Evolutionary conservation across 30 jellyfish, hydroid and myxozoan genomes (phyloP), one percentile per base, ranked within the genome.

Genomic region (Hydractinia symbiolongicarpus): DNA sequence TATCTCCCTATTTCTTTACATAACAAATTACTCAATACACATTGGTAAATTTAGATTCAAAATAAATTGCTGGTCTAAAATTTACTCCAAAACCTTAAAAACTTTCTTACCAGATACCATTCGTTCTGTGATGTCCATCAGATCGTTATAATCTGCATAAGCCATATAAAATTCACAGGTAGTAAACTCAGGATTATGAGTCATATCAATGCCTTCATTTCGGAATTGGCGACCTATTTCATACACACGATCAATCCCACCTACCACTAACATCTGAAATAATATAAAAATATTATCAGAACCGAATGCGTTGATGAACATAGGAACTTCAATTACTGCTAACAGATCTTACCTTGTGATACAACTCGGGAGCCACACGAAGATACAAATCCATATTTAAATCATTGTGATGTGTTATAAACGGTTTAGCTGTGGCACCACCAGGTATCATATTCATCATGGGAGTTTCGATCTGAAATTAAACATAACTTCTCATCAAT

Each of bases 341-440:
- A 64, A 64, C 0, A 13, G 6, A 0, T 44, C 74, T 58, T 72
- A 84, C 96, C 95, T 94, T 94, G n/a, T 83, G 90, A 79, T 88
- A 88, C 61, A 94, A 66, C 71, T 94, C 99, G 4, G 99, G 96
- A 11, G 99, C 99, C 20, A 94, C 96, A 52, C 99, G 78, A 83
- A 94, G 69, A 71, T 67, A 94, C 77, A 94, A 64, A 71, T 88
- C 88, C 95, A 88, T 78, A 61, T 82, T 84, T 5, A 94, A 86
- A 30, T 88, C 96, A 76, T 94, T 94, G 76, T 94, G 99, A 67
- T 88, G 97, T 7, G 99, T 94, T 9, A 88, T 70, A 68, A 94
- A 94, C 5, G 99, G 99, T 82, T 89, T 94, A 30, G 99, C 99
- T 10, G 96, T 90, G 9, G 99, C 99, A 20, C 99, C 99, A 50